phyloP scores from a whole-genome alignment of 2,113 vertebrate genomes.

The Anarhynchus alexandrinus region DNA sequence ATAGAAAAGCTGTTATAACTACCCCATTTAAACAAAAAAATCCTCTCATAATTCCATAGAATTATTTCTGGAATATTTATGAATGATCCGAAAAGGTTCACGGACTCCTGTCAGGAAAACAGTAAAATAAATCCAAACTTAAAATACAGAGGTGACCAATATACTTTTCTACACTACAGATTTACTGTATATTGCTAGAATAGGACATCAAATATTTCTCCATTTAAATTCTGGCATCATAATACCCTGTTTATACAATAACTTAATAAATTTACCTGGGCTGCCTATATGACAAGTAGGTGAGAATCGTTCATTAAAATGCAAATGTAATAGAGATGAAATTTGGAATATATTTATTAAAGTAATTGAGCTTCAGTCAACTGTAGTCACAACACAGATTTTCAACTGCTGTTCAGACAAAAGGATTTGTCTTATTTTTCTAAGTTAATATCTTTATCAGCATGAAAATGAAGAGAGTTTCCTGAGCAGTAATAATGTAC shows the following conservation, averaged over 20 bases:
- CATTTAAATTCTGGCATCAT: conserved; percentile 40
- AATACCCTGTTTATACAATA: conserved; percentile 61
- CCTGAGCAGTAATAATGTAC: conserved; percentile 42
- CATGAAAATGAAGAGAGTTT: conserved; percentile 57
- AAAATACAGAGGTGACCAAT: not conserved
- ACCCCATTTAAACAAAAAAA: not conserved
- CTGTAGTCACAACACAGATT: conserved; percentile 74
- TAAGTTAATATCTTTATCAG: conserved; percentile 67
- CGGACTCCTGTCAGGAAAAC: not conserved
- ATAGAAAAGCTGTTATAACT: not conserved
- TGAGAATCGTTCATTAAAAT: conserved; percentile 74
- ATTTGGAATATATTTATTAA: conserved; percentile 75
- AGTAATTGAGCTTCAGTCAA: conserved; percentile 74
- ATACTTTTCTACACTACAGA: not conserved
- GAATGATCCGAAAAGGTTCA: not conserved
- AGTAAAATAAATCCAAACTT: not conserved
- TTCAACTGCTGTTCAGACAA: conserved; percentile 66
- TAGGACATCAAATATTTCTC: conserved; percentile 50
- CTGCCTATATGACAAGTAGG: conserved; percentile 70
- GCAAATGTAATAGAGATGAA: conserved; percentile 72
- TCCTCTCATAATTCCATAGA: not conserved
- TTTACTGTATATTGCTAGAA: not conserved
- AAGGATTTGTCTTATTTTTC: conserved; percentile 48
- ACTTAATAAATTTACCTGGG: conserved; percentile 64
- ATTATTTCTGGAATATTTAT: not conserved